Percentiles rank a stretch among this genome's conserved stretches.
Conservation (phyloP, 2,888 invertebrate genomes). For the Drosophila melanosoma region DNA sequence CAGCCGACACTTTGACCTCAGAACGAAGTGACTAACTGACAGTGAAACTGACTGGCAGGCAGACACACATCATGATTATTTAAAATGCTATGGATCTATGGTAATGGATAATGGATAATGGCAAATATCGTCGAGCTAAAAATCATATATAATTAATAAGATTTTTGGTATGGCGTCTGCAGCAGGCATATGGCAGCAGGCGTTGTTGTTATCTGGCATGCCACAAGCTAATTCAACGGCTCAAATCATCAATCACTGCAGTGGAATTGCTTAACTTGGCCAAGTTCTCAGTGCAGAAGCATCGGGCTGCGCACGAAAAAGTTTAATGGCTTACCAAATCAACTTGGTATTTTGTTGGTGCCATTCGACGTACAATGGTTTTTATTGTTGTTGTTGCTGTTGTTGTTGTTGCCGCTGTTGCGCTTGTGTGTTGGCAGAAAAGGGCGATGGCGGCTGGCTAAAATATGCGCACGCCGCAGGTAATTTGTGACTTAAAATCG, state of each 20-base stretch:
- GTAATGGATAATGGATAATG: slow-evolving; percentile 52
- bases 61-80: slow-evolving; percentile 26
- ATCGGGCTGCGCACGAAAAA: slow-evolving; percentile 56
- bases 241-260: slow-evolving; percentile 68
- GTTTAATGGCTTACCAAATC: slow-evolving; percentile 73
- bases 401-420: slow-evolving; percentile 9
- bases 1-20: slow-evolving; percentile 44
- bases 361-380: slow-evolving; percentile 25
- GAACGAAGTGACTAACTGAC: slow-evolving; percentile 27
- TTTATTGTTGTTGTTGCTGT: background rate
- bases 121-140: slow-evolving; percentile 46
- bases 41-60: slow-evolving; percentile 17
- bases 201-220: slow-evolving; percentile 43
- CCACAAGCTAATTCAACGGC: slow-evolving; percentile 57
- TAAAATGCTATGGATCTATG: slow-evolving; percentile 33
- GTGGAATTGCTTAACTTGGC: slow-evolving; percentile 42
- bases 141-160: slow-evolving; percentile 68
- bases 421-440: slow-evolving; percentile 5
- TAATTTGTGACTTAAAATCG: slow-evolving; percentile 69
- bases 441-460: slow-evolving; percentile 41
- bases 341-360: slow-evolving; percentile 49
- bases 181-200: slow-evolving; percentile 9
- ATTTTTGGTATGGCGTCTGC: slow-evolving; percentile 22
- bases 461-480: slow-evolving; percentile 70
- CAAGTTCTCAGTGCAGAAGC: slow-evolving; percentile 42